Evolutionary conservation across 2,888 invertebrate species (phyloP).

Genomic region (Lagria hirta): DNA sequence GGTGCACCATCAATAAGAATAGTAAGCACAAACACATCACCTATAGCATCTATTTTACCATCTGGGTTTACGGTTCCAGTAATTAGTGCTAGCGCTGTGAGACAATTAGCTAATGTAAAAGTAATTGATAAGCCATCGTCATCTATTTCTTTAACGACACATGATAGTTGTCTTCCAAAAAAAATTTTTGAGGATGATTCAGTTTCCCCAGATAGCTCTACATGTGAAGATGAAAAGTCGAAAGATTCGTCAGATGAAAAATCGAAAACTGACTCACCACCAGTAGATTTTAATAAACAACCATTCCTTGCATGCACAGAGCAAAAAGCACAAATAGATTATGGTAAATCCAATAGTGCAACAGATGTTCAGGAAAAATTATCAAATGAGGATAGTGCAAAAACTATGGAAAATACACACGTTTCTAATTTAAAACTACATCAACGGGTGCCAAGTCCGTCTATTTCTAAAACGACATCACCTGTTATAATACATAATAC

Average conservation of each 20-base stretch:
- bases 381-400: too few relatives aligned
- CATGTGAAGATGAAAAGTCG: constrained; percentile 52
- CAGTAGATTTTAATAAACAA: constrained; percentile 32
- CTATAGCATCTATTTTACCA: constrained; percentile 49
- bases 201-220: constrained; percentile 61
- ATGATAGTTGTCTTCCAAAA: constrained; percentile 63
- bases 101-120: constrained; percentile 51
- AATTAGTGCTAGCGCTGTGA: constrained; percentile 53
- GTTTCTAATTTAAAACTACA: constrained; percentile 49
- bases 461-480: constrained; percentile 40
- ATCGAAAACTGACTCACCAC: constrained; percentile 37
- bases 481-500: constrained; percentile 48
- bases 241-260: constrained; percentile 46
- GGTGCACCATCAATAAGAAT: constrained; percentile 50
- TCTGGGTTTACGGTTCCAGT: constrained; percentile 51
- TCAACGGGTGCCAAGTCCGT: constrained; percentile 47
- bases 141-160: constrained; percentile 58
- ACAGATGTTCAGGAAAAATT: too few relatives aligned
- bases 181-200: constrained; percentile 70
- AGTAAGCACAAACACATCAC: constrained; percentile 50
- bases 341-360: too few relatives aligned
- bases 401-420: constrained; percentile 47
- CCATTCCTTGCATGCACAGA: constrained; percentile 25
- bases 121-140: constrained; percentile 55
- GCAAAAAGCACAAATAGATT: too few relatives aligned